These are phyloP conservation scores for Abscondita cerata DNA, from an alignment of 2,888 invertebrate genomes.

Conservation along the genomic window DNA sequence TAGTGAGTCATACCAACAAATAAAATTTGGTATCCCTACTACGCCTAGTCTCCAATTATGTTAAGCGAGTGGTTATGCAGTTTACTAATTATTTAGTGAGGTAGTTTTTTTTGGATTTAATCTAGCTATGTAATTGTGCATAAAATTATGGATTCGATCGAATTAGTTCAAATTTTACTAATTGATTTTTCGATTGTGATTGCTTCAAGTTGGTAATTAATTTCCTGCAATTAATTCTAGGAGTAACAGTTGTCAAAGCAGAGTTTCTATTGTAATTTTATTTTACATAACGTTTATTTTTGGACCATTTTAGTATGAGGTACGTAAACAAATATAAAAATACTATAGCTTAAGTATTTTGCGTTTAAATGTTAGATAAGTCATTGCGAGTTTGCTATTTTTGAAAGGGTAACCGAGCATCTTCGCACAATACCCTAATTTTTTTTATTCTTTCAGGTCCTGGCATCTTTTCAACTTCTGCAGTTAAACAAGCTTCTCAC, in stretches of 20 bases:
- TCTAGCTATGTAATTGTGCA: not conserved
- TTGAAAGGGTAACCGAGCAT: not conserved
- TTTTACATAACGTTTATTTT: slow-evolving; percentile 37
- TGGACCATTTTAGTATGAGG: slow-evolving; percentile 40
- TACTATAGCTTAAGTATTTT: not conserved
- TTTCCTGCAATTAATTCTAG: slow-evolving; percentile 23
- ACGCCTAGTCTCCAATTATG: slow-evolving; percentile 3
- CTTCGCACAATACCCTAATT: not conserved
- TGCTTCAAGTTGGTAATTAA: slow-evolving; percentile 28
- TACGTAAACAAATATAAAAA: slow-evolving; percentile 33
- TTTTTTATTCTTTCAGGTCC: slow-evolving; percentile 25
- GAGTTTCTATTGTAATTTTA: slow-evolving; percentile 22
- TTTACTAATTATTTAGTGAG: not conserved
- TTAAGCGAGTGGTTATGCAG: too few species aligned
- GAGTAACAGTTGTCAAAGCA: slow-evolving; percentile 32
- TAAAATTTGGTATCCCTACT: slow-evolving; percentile 22
- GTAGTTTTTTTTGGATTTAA: not conserved
- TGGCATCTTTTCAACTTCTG: slow-evolving; percentile 28
- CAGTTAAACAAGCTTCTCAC: slow-evolving; percentile 25
- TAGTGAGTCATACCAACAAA: slow-evolving; percentile 26
- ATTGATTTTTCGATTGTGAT: not conserved
- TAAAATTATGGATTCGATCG: not conserved
- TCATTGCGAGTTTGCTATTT: not conserved
- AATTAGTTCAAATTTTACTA: not conserved
- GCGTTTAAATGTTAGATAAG: not conserved